Evolutionary conservation across 2,888 invertebrate genomes (phyloP), one percentile per base, ranked within the genome.

Genomic region (Patella depressa): DNA sequence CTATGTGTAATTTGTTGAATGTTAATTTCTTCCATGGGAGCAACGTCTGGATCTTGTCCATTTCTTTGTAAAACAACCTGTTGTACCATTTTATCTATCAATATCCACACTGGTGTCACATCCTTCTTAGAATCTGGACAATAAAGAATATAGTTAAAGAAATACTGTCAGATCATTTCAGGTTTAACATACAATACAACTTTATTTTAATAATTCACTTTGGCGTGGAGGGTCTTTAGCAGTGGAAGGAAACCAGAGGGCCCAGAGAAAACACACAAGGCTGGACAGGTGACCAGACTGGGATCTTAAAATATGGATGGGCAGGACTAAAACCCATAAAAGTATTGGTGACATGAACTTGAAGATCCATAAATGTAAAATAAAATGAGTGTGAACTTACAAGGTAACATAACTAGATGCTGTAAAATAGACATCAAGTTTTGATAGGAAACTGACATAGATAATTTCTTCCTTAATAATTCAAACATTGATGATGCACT

Each of bases 401-500:
- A 93, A 83, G 97, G 97, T 87, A 98, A 91, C 81, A 98, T 92
- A 29, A 98, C 93, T 77, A 97, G 94, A 89, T 98, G 98, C 87
- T 98, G 95, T 81, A 99, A 93, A 83, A 98, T 92, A 0, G 98
- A 98, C 81, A 98, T 93, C 81, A 99, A 93, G 92, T 98, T 98
- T 1, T 97, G 96, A 92, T 98, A 98, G 2, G 98, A 98, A 29
- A 96, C 95, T 0, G 98, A 96, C 91, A 97, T 96, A 89, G 96
- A 96, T 78, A 98, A 93, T 92, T 97, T 98, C 86, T 96, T 94
- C 84, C 96, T 93, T 83, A 98, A 91, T 83, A 97, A 93, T 89
- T 98, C 97, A 90, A 98, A 97, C 97, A 98, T 98, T 74, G 95
- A 94, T 0, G 95, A 94, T 1, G 98, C 97, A 91, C 97, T 98